Evolutionary conservation across 2,113 vertebrate species (phyloP).

Genomic region (Phocoena sinus): DNA sequence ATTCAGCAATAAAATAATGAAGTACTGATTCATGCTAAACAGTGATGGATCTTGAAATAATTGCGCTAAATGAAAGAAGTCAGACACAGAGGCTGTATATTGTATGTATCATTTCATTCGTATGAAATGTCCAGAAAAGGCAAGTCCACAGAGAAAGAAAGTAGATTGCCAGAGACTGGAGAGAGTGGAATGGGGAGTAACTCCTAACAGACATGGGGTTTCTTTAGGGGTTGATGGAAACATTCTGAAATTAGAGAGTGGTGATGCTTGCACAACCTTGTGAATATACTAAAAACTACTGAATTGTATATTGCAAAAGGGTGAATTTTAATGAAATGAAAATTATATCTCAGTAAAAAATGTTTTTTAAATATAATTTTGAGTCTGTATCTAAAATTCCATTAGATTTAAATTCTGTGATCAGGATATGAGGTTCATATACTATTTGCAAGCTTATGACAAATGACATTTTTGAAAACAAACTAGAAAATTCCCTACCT

Average conservation of each 20-base stretch:
- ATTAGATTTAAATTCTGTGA: slow-evolving; percentile 32
- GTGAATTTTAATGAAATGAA: background rate
- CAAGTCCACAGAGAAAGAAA: background rate
- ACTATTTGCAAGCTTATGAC: background rate
- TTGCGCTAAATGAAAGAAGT: background rate
- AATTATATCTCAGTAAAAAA: background rate
- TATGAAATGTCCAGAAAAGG: background rate
- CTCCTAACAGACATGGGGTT: background rate
- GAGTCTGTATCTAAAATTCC: background rate
- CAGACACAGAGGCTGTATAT: background rate
- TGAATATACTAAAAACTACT: background rate
- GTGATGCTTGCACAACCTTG: background rate
- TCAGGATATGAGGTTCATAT: background rate
- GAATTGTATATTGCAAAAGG: background rate
- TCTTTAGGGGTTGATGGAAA: background rate
- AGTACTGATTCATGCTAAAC: background rate
- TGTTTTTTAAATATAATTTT: background rate
- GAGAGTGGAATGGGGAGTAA: background rate
- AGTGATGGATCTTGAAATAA: background rate
- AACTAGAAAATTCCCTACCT: slow-evolving; percentile 60
- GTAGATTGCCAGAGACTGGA: background rate
- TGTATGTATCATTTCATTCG: background rate
- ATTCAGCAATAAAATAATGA: background rate
- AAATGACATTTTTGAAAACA: slow-evolving; percentile 1
- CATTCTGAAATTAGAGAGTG: background rate